phyloP scores from a whole-genome alignment of 64 coral and sea anemone genomes.

The Orbicella faveolata region DNA sequence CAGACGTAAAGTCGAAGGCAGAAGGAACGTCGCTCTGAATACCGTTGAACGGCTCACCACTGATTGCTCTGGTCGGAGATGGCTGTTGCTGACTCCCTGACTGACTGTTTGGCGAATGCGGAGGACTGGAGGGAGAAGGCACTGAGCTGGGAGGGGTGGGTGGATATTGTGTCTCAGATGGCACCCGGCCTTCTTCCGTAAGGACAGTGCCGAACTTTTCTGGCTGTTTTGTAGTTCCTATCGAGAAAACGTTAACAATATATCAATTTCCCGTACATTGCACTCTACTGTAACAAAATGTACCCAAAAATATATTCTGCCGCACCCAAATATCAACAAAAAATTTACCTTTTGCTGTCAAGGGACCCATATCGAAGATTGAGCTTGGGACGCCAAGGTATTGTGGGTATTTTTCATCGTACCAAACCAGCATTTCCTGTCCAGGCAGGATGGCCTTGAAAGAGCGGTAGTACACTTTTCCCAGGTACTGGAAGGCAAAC shows the following conservation, averaged over 20 bases:
- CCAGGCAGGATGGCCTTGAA: slow-evolving; percentile 60
- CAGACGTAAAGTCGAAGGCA: slow-evolving; percentile 28
- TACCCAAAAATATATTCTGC: background rate
- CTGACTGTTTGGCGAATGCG: slow-evolving; percentile 10
- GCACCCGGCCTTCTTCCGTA: background rate
- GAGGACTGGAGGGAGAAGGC: slow-evolving; percentile 13
- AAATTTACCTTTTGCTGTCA: background rate
- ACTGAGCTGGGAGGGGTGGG: slow-evolving; percentile 45
- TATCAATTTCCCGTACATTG: background rate
- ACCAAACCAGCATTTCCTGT: slow-evolving; percentile 81
- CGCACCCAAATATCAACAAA: background rate
- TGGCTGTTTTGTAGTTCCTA: background rate
- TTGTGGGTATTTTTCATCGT: slow-evolving; percentile 73
- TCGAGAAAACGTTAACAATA: background rate
- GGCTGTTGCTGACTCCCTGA: background rate
- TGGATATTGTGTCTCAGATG: slow-evolving; percentile 12
- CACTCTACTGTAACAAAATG: background rate
- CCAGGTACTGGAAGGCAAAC: slow-evolving; percentile 65
- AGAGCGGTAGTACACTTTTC: slow-evolving; percentile 69
- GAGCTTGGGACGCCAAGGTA: slow-evolving; percentile 59
- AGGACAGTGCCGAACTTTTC: slow-evolving; percentile 17
- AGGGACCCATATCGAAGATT: slow-evolving; percentile 15
- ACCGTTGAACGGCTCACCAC: background rate
- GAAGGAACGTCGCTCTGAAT: background rate
- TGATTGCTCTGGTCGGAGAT: slow-evolving; percentile 11